Evolutionary conservation across 2,113 vertebrate species (phyloP), one percentile per base, ranked within the genome.

Genomic region (Diglossa brunneiventris): DNA sequence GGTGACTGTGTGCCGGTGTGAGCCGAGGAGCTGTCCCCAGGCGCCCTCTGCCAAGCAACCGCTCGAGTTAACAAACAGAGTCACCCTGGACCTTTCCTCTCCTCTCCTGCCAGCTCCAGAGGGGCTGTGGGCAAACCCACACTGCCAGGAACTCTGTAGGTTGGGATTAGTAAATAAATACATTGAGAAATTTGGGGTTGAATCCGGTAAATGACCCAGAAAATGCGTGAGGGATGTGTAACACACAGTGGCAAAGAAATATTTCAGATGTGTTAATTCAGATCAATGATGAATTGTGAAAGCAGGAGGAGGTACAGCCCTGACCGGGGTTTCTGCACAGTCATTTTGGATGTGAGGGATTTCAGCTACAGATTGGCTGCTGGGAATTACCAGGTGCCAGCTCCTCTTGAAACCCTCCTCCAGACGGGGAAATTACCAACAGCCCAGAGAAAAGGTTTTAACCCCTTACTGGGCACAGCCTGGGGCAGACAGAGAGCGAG

Each of bases 181-280:
- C 1, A 4, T 2, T 2, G 20, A 39, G 63, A 68, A 83, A 52
- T 21, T 11, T 11, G 52, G 10, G 33, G 4, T 9, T 61, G 72
- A 50, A 27, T 58, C n/a, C 22, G 49, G 30, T 30, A 17, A 83
- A 59, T 8, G 22, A 18, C 28, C 37, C 37, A 35, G 31, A 46
- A 79, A 76, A 55, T 5, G 7, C 0, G 0, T 4, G 22, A 9
- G 11, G 16, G 16, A 12, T 8, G 33, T 12, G 41, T 42, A 11
- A 46, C 0, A 16, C 27, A n/a, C 24, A 19, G 19, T 2, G 26
- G 24, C 63, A 62, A 73, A 76, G n/a, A 41, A 76, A 33, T 31
- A 23, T 58, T 61, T 62, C 44, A 11, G 59, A 20, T 22, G 41
- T 2, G 3, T 66, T 53, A 33, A 63, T 88, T 72, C 64, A 41